Base-by-base conservation (phyloP, 2,113 vertebrate species). In the Phylloscopus trochiloides region DNA sequence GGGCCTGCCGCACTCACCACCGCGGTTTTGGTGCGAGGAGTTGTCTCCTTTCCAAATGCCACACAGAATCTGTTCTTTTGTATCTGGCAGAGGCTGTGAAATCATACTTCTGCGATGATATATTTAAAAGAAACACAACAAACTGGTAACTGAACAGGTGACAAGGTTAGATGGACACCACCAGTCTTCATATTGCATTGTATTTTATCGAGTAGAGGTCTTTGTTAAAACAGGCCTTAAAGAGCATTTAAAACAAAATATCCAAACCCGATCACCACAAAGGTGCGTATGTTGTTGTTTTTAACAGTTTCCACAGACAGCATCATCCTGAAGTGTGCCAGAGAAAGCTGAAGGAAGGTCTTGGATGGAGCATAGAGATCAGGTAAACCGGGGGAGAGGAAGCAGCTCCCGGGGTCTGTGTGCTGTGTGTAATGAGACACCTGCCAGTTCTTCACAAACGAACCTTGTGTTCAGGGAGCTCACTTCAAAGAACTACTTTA, bases 1-100 rank as follows among this genome's bases (percentile, higher is more conserved):
- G 31, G 28, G 31, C 55, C 36, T 78, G 52, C 82, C 40, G 28
- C 42, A 45, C 66, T 68, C 68, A 34, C 52, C 78, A 40, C n/a
- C 0, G 1, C 40, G 22, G 74, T 17, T 43, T 62, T 3, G 1
- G 70, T 5, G 17, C 0, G 1, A 94, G 52, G 50, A 86, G 66
- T 25, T 52, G 52, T n/a, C 4, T 31, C 51, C 65, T 67, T 62
- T 71, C 38, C 61, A 74, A 74, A 84, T 17, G 61, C 67, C 82
- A 50, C 45, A n/a, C 7, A 80, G 50, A 84, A 92, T 45, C 59
- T 72, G 67, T 38, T 21, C 10, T 26, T 57, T 90, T 83, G 22
- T 34, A 58, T 47, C 80, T 76, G 83, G 78, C 38, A 61, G 54
- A 73, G 62, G 26, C 87, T 91, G 66, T 62, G 62, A 85, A 95